Conservation (phyloP, 2,113 vertebrate genomes). For the Plotosus lineatus region DNA sequence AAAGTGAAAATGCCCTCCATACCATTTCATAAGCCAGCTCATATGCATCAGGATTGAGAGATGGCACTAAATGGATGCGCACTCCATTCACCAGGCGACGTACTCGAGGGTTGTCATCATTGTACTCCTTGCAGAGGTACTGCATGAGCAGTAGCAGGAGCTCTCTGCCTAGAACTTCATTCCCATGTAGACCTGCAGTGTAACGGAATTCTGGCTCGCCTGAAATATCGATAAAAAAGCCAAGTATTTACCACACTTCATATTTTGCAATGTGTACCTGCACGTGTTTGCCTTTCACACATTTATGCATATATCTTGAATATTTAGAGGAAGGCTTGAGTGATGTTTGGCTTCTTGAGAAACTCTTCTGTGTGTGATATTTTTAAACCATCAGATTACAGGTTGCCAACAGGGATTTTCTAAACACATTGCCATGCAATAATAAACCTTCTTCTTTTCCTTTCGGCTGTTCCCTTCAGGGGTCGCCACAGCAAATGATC, state of each 20-base stretch:
- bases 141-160: slow-evolving; percentile 93
- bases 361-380: too few species aligned
- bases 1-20: background rate
- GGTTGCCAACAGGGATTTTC: too few species aligned
- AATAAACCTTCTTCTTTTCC: too few species aligned
- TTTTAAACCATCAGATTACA: too few species aligned
- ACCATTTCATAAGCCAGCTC: slow-evolving; percentile 85
- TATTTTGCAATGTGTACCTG: background rate
- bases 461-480: too few species aligned
- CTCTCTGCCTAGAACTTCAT: slow-evolving; percentile 90
- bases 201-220: slow-evolving; percentile 94
- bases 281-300: background rate
- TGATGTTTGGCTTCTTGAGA: too few species aligned
- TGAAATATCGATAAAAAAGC: slow-evolving; percentile 58
- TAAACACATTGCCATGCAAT: too few species aligned
- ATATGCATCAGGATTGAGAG: slow-evolving; percentile 91
- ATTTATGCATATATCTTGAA: background rate
- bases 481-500: too few species aligned
- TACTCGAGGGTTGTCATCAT: slow-evolving; percentile 84
- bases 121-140: slow-evolving; percentile 93
- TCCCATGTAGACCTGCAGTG: slow-evolving; percentile 92
- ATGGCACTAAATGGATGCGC: slow-evolving; percentile 91
- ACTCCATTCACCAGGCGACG: slow-evolving; percentile 83
- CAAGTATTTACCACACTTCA: background rate
- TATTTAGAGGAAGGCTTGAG: too few species aligned